Evolutionary conservation across 2,888 invertebrate species (phyloP), one percentile per base, ranked within the genome.

Genomic region (Cataglyphis albicans): DNA sequence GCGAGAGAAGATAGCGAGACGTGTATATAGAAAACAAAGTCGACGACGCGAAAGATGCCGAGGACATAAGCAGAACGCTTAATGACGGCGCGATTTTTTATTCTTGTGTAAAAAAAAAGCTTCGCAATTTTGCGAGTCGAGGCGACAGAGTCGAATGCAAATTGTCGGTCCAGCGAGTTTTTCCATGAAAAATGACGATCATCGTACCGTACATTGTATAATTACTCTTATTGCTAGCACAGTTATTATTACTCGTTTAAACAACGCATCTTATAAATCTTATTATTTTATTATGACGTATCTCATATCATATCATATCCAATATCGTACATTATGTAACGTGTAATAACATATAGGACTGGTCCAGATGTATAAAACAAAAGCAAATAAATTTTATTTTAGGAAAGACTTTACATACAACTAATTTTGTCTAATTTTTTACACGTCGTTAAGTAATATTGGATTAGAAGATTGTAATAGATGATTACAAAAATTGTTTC

Each of bases 71-170:
- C 63, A 32, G 29, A 6, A 64, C 44, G 32, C 44, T 64, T 75
- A 75, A 75, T 75, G 48, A 35, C 74, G 35, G 12, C 41, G 41
- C 12, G 76, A 52, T 67, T 15, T 38, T 55, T 74, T 29, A n/a
- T 61, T 41, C 68, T 38, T 15, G 3, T 41, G 38, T 38, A 55
- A 75, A 32, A 44, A 32, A 44, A 32, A 64, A 35, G 41, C 35
- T 5, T 64, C 29, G 64, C n/a, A 32, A 21, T 6, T 64, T 64
- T 2, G 44, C 74, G 15, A 61, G 9, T n/a, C 59, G 18, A n/a
- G 21, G 41, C 21, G 15, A 61, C 41, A 0, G 74, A 74, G 32
- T 74, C 32, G 44, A 64, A 63, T 25, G 32, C 64, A 35, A 48
- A 64, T 35, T 48, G 15, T 12, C n/a, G 10, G 1, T 9, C 0